Evolutionary conservation across 2,888 invertebrate genomes (phyloP).

Genomic region (Melikaiella ostensackeni): DNA sequence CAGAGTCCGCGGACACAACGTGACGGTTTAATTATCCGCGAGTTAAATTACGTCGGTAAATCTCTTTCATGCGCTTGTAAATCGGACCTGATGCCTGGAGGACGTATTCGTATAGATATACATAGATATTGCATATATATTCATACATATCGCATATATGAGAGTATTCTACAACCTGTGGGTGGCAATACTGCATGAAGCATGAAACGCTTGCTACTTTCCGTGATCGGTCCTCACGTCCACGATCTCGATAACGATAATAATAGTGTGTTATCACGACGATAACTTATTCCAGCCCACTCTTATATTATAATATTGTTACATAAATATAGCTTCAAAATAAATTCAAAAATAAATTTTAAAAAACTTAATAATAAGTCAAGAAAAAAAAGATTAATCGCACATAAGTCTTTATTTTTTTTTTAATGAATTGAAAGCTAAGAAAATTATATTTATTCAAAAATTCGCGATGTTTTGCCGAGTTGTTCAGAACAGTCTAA

Average conservation of each 20-base stretch:
- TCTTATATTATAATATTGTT: constrained; percentile 5
- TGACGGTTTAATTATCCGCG: constrained; percentile 61
- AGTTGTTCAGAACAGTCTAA: no score
- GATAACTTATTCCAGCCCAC: constrained; percentile 20
- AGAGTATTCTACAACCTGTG: constrained; percentile 28
- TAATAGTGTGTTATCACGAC: constrained; percentile 24
- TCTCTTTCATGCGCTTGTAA: constrained; percentile 66
- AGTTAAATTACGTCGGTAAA: constrained; percentile 61
- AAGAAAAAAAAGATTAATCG: neutral
- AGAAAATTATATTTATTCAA: no score
- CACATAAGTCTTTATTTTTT: no score
- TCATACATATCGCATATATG: neutral
- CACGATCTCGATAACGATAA: constrained; percentile 37
- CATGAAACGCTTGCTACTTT: constrained; percentile 31
- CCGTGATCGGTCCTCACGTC: constrained; percentile 13
- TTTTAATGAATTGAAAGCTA: no score
- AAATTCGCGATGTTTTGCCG: no score
- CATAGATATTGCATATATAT: neutral
- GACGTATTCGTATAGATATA: constrained; percentile 46
- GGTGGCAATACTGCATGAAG: constrained; percentile 23
- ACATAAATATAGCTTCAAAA: neutral
- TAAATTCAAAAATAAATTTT: neutral
- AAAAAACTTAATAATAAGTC: no score
- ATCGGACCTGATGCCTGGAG: constrained; percentile 55
- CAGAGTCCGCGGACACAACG: constrained; percentile 42